A percentile compares a stretch with the other conserved stretches of the same genome.
Evolutionary conservation across 2,797 vertebrate species (phyloP).

Genomic region (Hafferia zeledoni): DNA sequence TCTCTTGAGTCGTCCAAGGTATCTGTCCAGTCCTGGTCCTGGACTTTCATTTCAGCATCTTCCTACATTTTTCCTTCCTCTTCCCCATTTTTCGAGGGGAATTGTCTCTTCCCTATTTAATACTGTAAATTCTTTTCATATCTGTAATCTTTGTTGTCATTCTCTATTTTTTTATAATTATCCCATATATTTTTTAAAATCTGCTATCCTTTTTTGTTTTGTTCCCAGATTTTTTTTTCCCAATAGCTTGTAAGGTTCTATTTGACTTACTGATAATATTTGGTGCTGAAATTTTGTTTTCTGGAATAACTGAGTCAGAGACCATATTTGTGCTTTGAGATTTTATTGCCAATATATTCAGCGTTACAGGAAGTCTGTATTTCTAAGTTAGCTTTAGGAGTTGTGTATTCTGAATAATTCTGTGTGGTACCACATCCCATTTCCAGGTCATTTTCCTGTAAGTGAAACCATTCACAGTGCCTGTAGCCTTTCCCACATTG

Average conservation of each 20-base stretch:
- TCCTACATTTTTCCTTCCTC: not conserved
- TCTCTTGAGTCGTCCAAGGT: too few species aligned
- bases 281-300: not conserved
- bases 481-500: not conserved
- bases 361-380: not conserved
- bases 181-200: not conserved
- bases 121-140: not conserved
- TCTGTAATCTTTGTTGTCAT: not conserved
- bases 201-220: not conserved
- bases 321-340: not conserved
- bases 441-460: not conserved
- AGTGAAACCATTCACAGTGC: not conserved
- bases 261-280: not conserved
- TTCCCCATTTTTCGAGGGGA: rapidly evolving
- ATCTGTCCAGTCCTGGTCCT: too few species aligned
- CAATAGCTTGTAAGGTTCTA: not conserved
- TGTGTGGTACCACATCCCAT: not conserved
- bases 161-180: not conserved
- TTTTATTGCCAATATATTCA: not conserved
- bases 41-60: too few species aligned
- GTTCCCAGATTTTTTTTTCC: not conserved
- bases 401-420: not conserved
- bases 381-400: not conserved
- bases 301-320: not conserved
- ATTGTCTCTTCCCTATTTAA: not conserved